phyloP scores from a whole-genome alignment of 2,888 invertebrate genomes.

The Baccha elongata region DNA sequence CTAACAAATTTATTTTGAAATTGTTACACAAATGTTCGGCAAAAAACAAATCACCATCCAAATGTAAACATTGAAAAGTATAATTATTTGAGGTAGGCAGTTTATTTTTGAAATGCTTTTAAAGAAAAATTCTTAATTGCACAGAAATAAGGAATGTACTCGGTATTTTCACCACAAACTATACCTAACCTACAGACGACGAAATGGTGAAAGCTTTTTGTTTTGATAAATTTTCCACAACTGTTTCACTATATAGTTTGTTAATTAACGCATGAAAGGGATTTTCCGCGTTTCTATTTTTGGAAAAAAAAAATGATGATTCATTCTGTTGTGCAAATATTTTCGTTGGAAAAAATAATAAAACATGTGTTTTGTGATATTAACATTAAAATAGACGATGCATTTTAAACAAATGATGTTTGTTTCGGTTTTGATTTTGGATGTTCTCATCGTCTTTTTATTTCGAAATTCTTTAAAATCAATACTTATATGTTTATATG shows the following conservation, averaged over 20 bases:
- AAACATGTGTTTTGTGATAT: neutral
- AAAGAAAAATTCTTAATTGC: neutral
- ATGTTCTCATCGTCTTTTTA: no score
- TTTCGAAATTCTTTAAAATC: no score
- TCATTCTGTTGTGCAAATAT: slow-evolving; percentile 31
- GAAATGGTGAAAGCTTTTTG: slow-evolving; percentile 39
- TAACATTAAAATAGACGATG: no score
- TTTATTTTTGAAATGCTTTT: neutral
- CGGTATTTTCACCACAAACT: neutral
- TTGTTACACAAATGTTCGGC: neutral
- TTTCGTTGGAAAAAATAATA: slow-evolving; percentile 1
- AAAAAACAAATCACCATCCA: neutral
- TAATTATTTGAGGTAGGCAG: neutral
- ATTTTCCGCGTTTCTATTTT: slow-evolving; percentile 45
- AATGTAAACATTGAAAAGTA: neutral
- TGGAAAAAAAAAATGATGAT: slow-evolving; percentile 24
- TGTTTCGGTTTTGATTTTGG: no score
- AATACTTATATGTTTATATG: no score
- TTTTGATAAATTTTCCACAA: slow-evolving; percentile 39
- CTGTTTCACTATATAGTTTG: slow-evolving; percentile 25
- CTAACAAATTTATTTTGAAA: neutral
- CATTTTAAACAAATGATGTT: no score
- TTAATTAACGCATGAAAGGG: slow-evolving; percentile 33
- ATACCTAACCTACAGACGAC: neutral
- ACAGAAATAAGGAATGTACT: neutral